Percentiles rank a stretch among this genome's conserved stretches.
phyloP scores from a whole-genome alignment of 2,113 vertebrate genomes.

The Edolisoma coerulescens region DNA sequence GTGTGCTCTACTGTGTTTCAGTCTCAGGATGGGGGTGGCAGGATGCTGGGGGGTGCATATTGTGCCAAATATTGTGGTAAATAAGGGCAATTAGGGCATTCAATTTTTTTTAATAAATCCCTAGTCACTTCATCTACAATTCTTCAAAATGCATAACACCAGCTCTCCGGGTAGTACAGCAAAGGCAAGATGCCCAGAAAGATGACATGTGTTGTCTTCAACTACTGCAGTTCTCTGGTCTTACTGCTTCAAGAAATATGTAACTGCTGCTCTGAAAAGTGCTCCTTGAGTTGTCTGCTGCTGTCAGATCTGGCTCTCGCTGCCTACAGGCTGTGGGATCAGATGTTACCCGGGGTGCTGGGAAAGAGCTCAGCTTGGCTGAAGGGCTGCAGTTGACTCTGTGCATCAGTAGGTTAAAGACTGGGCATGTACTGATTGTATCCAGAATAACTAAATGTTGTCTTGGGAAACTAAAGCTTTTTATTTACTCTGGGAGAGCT shows the following conservation, averaged over 20 bases:
- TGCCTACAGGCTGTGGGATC: background rate
- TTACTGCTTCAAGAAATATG: background rate
- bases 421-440: background rate
- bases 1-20: background rate
- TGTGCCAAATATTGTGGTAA: conserved; percentile 20
- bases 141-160: background rate
- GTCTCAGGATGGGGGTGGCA: background rate
- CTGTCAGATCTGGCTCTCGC: background rate
- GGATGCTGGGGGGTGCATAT: background rate
- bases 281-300: background rate
- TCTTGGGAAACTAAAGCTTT: conserved; percentile 6
- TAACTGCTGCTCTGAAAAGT: background rate
- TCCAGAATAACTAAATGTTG: background rate
- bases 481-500: background rate
- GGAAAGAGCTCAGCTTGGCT: background rate
- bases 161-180: background rate
- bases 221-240: background rate
- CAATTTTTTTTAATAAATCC: background rate
- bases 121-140: background rate
- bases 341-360: background rate
- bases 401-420: background rate
- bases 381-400: background rate
- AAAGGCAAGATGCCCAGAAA: conserved; percentile 17
- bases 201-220: conserved; percentile 2
- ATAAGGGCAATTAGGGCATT: conserved; percentile 7